Evolutionary conservation across 23 tunicate species (phyloP).

Genomic region (Halocynthia roretzi): DNA sequence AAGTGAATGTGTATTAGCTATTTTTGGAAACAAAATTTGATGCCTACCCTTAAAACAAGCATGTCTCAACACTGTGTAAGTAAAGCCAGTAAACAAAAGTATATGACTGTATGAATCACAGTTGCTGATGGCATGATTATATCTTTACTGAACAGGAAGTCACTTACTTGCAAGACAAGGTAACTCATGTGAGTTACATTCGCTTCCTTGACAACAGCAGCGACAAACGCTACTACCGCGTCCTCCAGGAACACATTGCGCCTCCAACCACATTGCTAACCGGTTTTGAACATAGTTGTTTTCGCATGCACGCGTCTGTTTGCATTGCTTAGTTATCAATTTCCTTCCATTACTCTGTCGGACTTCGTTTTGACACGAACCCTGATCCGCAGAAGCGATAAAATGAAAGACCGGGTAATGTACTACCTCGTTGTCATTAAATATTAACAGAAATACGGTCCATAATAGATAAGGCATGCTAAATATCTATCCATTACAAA

Average conservation of each 20-base stretch:
- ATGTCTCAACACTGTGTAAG: no score
- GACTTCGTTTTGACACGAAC: conserved; percentile 56
- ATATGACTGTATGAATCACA: no score
- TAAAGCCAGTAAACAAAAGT: no score
- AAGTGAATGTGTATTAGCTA: no score
- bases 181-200: conserved; percentile 43
- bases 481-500: no score
- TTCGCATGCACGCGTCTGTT: conserved; percentile 56
- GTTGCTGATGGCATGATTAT: no score
- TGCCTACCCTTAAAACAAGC: background rate
- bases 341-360: conserved; percentile 25
- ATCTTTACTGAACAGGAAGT: no score
- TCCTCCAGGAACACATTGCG: conserved; percentile 47
- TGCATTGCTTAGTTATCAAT: conserved; percentile 51
- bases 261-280: conserved; percentile 46
- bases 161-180: conserved; percentile 60
- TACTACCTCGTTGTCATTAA: no score
- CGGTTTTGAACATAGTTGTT: conserved; percentile 52
- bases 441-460: no score
- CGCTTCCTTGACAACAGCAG: conserved; percentile 56
- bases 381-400: background rate
- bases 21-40: no score
- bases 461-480: no score
- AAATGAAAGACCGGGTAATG: no score
- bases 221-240: conserved; percentile 58